A percentile compares a stretch with the other conserved stretches of the same genome.
Evolutionary conservation across 2,113 vertebrate species (phyloP).

Genomic region (Dromiciops gliroides): DNA sequence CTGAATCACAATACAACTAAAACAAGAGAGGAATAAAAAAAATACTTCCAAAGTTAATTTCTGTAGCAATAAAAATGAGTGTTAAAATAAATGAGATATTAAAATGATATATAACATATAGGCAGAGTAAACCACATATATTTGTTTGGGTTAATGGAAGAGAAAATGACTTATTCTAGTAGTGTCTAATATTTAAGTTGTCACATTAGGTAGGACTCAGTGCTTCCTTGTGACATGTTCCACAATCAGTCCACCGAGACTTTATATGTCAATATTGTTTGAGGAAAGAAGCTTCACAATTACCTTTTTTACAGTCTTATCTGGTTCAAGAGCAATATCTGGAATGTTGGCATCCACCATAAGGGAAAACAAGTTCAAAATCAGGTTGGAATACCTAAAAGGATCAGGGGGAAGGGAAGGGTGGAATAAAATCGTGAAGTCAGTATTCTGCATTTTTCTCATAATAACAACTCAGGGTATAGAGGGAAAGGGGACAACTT

Average conservation of each 20-base stretch:
- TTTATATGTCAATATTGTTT: background rate
- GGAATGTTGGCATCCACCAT: conserved; percentile 99
- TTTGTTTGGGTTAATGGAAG: background rate
- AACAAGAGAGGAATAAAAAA: conserved; percentile 5
- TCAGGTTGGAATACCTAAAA: conserved; percentile 97
- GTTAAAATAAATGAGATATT: background rate
- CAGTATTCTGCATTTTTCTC: conserved; percentile 11
- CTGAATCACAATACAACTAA: conserved; percentile 17
- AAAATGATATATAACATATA: background rate
- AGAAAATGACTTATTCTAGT: background rate
- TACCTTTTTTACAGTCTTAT: conserved; percentile 99
- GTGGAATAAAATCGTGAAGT: background rate
- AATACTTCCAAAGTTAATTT: background rate
- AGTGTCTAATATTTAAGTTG: background rate
- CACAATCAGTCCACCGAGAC: background rate
- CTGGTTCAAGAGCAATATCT: conserved; percentile 98
- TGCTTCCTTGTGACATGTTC: background rate
- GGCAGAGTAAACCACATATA: background rate
- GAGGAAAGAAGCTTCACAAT: conserved; percentile 26
- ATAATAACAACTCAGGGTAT: background rate
- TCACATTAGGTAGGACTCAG: background rate
- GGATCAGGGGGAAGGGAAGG: conserved; percentile 41
- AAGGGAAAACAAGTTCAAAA: conserved; percentile 98
- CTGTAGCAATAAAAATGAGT: background rate
- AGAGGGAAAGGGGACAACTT: background rate